Base-by-base conservation (phyloP, 1,140 invertebrate species). In the Potamilus streckersoni region DNA sequence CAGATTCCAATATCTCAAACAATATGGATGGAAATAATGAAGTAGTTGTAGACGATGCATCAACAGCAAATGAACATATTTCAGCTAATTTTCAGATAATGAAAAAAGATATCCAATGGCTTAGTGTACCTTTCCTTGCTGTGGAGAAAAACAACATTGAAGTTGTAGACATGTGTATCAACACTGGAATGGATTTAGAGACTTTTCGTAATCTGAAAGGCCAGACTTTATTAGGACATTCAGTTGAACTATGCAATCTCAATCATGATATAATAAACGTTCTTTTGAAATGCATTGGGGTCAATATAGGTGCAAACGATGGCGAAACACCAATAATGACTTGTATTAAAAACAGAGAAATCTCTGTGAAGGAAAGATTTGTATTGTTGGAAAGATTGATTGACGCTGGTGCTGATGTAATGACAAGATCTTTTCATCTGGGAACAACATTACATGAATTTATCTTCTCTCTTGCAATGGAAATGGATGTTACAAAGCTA, bases 71-170 rank as follows among this genome's bases (percentile, higher is more conserved):
- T 49, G 38, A 49, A 8, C 2, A 49, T 8, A 49, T 49, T 49
- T 49, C 38, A 11, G 6, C 6, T 11, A 49, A 49, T 49, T 49
- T 8, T 4, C 38, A 49, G 38, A 49, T 49, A 49, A 0, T 49
- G 38, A 49, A 6, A 0, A 11, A 49, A 49, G 38, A 49, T 49
- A 49, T 49, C 38, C 38, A 49, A 11, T 49, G 38, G 38, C 38
- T 49, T 49, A 49, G 38, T 49, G 38, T 74, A 14, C 73, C 73
- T 13, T 74, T 74, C 59, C 38, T 38, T 4, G 73, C 73, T n/a
- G 31, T 74, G 13, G 38, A 23, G 3, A 15, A n/a, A 55, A 49
- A 16, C 17, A 59, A 66, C n/a, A 2, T 64, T n/a, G 65, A 74
- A 27, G 55, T 74, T 56, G 27, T 74, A 17, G 49, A 68, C 6